Percentiles rank a stretch among this genome's conserved stretches.
Conservation (phyloP, 1,140 invertebrate genomes). For the Eubasilissa regina region DNA sequence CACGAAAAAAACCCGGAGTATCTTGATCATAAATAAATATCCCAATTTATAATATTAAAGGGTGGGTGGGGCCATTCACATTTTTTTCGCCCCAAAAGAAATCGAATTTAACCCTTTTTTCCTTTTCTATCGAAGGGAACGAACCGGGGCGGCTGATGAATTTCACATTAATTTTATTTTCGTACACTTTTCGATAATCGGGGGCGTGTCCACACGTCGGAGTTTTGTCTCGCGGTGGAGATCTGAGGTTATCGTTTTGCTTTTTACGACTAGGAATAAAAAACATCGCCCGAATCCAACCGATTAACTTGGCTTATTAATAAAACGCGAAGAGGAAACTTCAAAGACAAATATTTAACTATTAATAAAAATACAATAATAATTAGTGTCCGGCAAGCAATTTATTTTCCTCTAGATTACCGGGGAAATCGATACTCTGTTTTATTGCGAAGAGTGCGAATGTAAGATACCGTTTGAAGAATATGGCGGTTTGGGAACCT, state of each 20-base stretch:
- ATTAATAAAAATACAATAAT: too few relatives aligned
- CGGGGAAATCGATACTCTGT: too few relatives aligned
- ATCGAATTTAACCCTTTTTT: slow-evolving; percentile 60
- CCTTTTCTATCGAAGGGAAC: slow-evolving; percentile 40
- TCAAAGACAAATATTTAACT: too few relatives aligned
- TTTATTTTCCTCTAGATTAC: too few relatives aligned
- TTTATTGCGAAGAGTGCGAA: too few relatives aligned
- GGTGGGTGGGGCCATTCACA: slow-evolving; percentile 56
- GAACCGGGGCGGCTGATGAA: slow-evolving; percentile 22
- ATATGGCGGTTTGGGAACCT: neutral
- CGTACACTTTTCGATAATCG: slow-evolving; percentile 43
- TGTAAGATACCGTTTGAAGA: too few relatives aligned
- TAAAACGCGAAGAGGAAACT: neutral
- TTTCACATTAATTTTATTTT: slow-evolving; percentile 59
- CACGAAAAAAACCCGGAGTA: slow-evolving; percentile 35
- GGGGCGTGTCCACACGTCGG: slow-evolving; percentile 34
- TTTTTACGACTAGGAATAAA: slow-evolving; percentile 14
- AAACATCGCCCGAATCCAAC: slow-evolving; percentile 6
- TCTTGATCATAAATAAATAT: slow-evolving; percentile 60
- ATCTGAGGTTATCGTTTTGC: slow-evolving; percentile 36
- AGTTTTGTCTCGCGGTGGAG: slow-evolving; percentile 38
- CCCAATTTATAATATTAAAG: slow-evolving; percentile 59
- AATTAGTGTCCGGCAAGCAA: too few relatives aligned
- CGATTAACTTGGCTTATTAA: slow-evolving; percentile 22
- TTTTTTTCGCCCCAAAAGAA: slow-evolving; percentile 56